Evolutionary conservation across 2,888 invertebrate species (phyloP).

Genomic region (Melanotus villosus): DNA sequence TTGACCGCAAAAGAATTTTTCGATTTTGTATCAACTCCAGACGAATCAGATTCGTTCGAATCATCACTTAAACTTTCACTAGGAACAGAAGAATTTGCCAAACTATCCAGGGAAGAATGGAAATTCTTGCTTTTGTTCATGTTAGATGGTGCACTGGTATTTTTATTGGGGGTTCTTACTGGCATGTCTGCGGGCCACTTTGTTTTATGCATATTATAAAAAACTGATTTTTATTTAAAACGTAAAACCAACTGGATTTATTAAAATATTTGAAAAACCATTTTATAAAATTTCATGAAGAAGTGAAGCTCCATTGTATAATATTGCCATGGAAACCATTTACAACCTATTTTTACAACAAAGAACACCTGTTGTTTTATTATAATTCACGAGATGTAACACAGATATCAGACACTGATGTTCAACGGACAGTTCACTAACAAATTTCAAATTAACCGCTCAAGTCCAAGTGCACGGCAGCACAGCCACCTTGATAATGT

Average conservation of each 20-base stretch:
- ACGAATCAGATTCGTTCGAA: conserved; percentile 75
- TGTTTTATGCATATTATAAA: conserved; percentile 57
- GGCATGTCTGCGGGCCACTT: conserved; percentile 53
- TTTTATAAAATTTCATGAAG: conserved; percentile 8
- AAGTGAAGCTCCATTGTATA: conserved; percentile 6
- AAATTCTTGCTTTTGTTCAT: conserved; percentile 8
- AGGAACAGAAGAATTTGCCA: conserved; percentile 79
- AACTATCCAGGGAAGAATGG: conserved; percentile 73
- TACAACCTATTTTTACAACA: background rate
- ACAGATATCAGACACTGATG: too few species aligned
- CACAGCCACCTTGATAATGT: conserved; percentile 37
- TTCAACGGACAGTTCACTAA: too few species aligned
- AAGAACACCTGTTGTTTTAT: background rate
- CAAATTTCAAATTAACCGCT: background rate
- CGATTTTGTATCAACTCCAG: conserved; percentile 73
- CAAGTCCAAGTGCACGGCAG: conserved; percentile 23
- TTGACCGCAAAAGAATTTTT: conserved; percentile 64
- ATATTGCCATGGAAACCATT: too few species aligned
- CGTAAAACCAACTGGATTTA: background rate
- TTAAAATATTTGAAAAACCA: conserved; percentile 31
- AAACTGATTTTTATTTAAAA: background rate
- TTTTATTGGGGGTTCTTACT: conserved; percentile 3
- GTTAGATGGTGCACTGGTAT: background rate
- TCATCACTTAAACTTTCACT: conserved; percentile 75
- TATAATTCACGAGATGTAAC: too few species aligned